Percentiles rank a stretch among this genome's conserved stretches.
These are phyloP conservation scores for Egretta garzetta DNA, from an alignment of 2,113 vertebrate genomes.

Conservation along the genomic window DNA sequence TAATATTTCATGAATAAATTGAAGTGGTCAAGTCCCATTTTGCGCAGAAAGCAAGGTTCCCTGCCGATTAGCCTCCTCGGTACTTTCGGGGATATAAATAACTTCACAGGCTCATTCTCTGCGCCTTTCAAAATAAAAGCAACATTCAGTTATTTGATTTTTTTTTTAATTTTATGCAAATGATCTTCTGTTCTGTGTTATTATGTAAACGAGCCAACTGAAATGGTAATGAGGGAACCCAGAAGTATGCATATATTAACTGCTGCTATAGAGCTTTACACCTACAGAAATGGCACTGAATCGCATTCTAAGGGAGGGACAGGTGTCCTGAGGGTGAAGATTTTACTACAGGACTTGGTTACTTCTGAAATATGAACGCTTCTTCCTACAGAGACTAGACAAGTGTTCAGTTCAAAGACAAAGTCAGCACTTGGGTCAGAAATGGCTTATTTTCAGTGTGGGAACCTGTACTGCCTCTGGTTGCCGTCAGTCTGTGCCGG, in stretches of 20 bases:
- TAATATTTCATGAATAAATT: constrained; percentile 31
- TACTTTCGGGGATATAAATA: constrained; percentile 22
- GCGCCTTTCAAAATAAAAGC: neutral
- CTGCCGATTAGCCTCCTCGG: neutral
- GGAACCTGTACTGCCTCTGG: fast-evolving
- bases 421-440: neutral
- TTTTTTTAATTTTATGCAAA: constrained; percentile 68
- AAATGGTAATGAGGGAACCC: constrained; percentile 55
- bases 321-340: constrained; percentile 54
- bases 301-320: constrained; percentile 44
- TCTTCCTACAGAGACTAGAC: neutral
- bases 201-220: constrained; percentile 69
- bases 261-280: neutral
- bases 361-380: neutral
- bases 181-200: constrained; percentile 52
- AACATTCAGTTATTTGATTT: neutral
- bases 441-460: neutral
- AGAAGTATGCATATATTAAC: constrained; percentile 63
- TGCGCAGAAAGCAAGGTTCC: constrained; percentile 25
- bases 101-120: constrained; percentile 33
- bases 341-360: neutral
- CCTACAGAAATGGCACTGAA: constrained; percentile 55
- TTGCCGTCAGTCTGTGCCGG: fast-evolving
- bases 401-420: too few species aligned
- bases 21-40: constrained; percentile 21